Evolutionary conservation across 92 coral and sea anemone species (phyloP), one percentile per base, ranked within the genome.

Genomic region (Virgularia gustaviana): DNA sequence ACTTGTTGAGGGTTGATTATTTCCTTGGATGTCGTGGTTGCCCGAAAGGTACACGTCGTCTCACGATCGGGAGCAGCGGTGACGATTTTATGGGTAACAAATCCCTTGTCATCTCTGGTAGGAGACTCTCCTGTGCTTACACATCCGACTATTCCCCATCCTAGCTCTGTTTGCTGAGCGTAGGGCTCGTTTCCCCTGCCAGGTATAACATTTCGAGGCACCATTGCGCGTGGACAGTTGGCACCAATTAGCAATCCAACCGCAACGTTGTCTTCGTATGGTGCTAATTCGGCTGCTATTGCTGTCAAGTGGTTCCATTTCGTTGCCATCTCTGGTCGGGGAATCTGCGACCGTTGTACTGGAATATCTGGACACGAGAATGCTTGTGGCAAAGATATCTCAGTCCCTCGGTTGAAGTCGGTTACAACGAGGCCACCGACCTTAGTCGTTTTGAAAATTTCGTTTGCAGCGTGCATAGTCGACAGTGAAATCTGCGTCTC

Each of bases 161-260:
- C 72, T 23, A 39, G 72, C 24, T 37, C 54, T 41, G 43, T 18
- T 2, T 23, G 72, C 15, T 39, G n/a, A 22, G 72, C 72, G 29
- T 39, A 65, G 4, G 72, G 72, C 10, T 55, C 72, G 3, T 65
- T 30, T 41, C 55, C 56, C 2, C 43, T 24, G 12, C 54, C 27
- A 18, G 86, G 92, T 11, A 83, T 75, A 31, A 87, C 88, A 76
- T 71, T 72, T 52, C 57, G 70, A 37, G 88, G 92, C 41, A 76
- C 88, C 8, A 83, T 53, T 10, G 82, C 92, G 4, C 75, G 73
- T 15, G 88, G 86, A 60, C 78, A 68, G 49, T 87, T 77, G 62
- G 78, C 84, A 4, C 92, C 84, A 31, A 87, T 80, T 39, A 83
- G 70, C 32, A 87, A 57, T 27, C 84, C 84, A 53, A 83, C 81